These are phyloP conservation scores for Trissolcus japonicus DNA, from an alignment of 2,888 invertebrate genomes.

Conservation along the genomic window DNA sequence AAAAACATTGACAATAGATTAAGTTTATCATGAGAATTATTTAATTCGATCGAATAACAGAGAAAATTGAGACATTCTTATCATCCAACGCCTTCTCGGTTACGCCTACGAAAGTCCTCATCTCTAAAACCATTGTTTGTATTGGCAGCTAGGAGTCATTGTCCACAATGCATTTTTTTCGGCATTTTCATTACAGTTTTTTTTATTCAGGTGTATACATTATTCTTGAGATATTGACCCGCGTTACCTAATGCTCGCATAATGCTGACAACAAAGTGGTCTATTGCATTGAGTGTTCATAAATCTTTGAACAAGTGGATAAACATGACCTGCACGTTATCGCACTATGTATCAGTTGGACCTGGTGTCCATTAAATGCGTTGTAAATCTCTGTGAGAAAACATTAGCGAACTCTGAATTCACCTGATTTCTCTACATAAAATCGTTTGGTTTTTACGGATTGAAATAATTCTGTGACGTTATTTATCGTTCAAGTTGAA, in stretches of 20 bases:
- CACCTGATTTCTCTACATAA: conserved; percentile 48
- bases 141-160: conserved; percentile 11
- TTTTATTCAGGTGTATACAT: conserved; percentile 57
- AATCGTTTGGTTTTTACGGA: too few species aligned
- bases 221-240: conserved; percentile 63
- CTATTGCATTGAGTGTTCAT: conserved; percentile 60
- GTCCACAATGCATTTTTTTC: neutral
- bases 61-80: conserved; percentile 47
- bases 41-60: conserved; percentile 11
- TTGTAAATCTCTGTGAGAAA: conserved; percentile 66
- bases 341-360: conserved; percentile 62
- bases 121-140: conserved; percentile 15
- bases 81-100: conserved; percentile 13
- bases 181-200: neutral
- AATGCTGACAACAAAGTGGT: conserved; percentile 64
- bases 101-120: conserved; percentile 29
- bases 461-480: too few species aligned
- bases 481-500: too few species aligned
- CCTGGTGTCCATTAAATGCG: conserved; percentile 64
- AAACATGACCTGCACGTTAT: conserved; percentile 57
- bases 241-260: conserved; percentile 67
- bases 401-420: conserved; percentile 66
- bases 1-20: neutral
- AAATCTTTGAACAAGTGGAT: conserved; percentile 66
- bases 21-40: conserved; percentile 3